Base-by-base conservation (phyloP, 2,797 vertebrate species). In the Anas capensis region DNA sequence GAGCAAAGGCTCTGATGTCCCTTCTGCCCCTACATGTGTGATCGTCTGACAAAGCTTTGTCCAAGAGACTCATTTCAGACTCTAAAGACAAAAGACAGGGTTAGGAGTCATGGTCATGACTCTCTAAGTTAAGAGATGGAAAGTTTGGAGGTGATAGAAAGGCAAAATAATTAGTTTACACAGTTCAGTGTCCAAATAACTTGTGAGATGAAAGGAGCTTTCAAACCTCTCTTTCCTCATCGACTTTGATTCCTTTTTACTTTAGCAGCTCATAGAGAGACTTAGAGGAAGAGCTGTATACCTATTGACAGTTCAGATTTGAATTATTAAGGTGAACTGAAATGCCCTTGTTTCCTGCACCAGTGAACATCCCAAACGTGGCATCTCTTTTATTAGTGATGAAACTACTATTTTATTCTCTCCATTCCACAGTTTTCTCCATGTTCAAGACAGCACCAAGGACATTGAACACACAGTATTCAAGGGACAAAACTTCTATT, bases 341-440 rank as follows among this genome's bases (percentile, higher is more conserved):
- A 93, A 87, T 68, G 82, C 92, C 92, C 87, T 94, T 92, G 89
- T 89, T 96, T 91, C 91, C 76, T 96, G 94, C 92, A 85, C 75
- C 91, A 95, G 23, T 91, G 94, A 89, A 73, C 91, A 95, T 61
- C 94, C 84, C 82, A 70, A 89, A 91, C 26, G 84, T 85, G 84
- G 75, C 91, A 89, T 36, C 84, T 76, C 71, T 87, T 90, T 82
- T 91, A 92, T 92, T 68, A 92, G 86, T 70, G 64, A 70, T 80
- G 82, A 89, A 87, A 77, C 71, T n/a, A 80, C 68, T 89, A 29
- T 61, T 60, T 53, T 69, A 77, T 91, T 85, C 75, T 89, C 75
- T 87, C 71, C 82, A 53, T 96, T 70, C 87, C 64, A 77, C 58
- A 16, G 13, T 91, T 87, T 82, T 80, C 84, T 93, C 29, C 68